These are phyloP conservation scores for Cerceris ruficornis DNA, from an alignment of 2,888 invertebrate genomes.

Conservation along the genomic window DNA sequence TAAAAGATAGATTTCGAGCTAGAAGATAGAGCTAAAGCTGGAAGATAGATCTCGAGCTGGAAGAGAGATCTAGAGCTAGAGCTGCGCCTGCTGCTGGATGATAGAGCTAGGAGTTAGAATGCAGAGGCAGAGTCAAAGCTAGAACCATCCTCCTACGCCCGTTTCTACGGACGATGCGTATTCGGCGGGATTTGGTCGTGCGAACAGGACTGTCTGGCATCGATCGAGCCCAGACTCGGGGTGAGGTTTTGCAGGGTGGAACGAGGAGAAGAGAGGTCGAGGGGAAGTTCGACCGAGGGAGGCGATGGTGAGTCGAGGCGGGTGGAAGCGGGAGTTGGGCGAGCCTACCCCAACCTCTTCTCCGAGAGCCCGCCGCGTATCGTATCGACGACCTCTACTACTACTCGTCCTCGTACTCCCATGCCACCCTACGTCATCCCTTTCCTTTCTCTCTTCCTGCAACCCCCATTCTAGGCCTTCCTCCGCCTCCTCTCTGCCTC, in stretches of 20 bases:
- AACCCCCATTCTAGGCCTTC: slow-evolving; percentile 1
- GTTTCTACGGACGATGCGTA: slow-evolving; percentile 63
- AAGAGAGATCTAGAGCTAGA: too few relatives aligned
- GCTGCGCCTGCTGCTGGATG: too few relatives aligned
- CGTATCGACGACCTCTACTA: slow-evolving; percentile 79
- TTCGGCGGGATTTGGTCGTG: slow-evolving; percentile 79
- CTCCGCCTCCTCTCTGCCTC: slow-evolving; percentile 36
- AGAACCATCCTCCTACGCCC: slow-evolving; percentile 41
- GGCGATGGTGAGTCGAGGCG: slow-evolving; percentile 19
- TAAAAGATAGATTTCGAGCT: too few relatives aligned
- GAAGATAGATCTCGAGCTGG: too few relatives aligned
- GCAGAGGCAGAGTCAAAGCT: slow-evolving; percentile 16
- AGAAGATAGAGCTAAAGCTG: too few relatives aligned
- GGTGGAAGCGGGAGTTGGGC: slow-evolving; percentile 60
- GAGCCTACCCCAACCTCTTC: slow-evolving; percentile 81
- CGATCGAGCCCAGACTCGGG: slow-evolving; percentile 75
- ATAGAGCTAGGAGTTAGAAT: too few relatives aligned
- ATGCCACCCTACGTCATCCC: slow-evolving; percentile 68
- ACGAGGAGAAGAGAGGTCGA: slow-evolving; percentile 48
- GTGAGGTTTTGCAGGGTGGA: slow-evolving; percentile 56
- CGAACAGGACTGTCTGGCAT: slow-evolving; percentile 81
- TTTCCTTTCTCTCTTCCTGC: slow-evolving; percentile 31
- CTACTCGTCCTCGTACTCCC: slow-evolving; percentile 56
- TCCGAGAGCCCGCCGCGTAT: slow-evolving; percentile 70
- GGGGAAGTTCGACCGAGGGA: slow-evolving; percentile 50